Base-by-base conservation (phyloP, 2,797 vertebrate species). In the Adelosebastes latens region DNA sequence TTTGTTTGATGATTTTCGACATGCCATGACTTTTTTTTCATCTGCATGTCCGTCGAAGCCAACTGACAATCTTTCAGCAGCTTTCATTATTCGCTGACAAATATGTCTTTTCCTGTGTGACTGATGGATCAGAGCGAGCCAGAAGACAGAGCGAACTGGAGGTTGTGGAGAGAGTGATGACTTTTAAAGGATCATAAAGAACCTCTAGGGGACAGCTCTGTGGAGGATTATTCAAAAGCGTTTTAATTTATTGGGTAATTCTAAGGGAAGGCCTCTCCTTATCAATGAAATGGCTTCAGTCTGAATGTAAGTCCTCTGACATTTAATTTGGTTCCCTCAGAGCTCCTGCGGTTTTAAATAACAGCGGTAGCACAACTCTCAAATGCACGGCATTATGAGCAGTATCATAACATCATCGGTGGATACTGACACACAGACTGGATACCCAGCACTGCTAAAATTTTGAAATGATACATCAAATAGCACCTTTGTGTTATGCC, bases 231-330 rank as follows among this genome's bases (percentile, higher is more conserved):
- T 94, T 94, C 91, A 94, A 91, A 93, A 92, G 87, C 75, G 72
- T 92, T 94, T 92, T 94, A 94, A 96, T 95, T 92, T 94, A 95
- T 95, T 90, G 88, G 86, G 89, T 92, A 88, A 93, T 93, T 95
- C 79, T 68, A 84, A 83, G 58, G 80, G 77, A 92, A 93, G 80
- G 89, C 58, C 81, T 92, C 88, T 88, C 88, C 89, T 95, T 93
- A 94, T 94, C 94, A 93, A 93, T 90, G 80, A 82, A 89, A 89
- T 88, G 86, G 85, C 89, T 91, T 92, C 80, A 84, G 85, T 85
- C 82, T 82, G 82, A 94, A 89, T 93, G 83, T 73, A 82, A 93
- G 84, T 88, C 85, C 83, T 91, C 78, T 92, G 91, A 92, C 92
- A 92, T 93, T 91, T 93, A 83, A 93, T 93, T 91, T 86, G 80